phyloP scores from a whole-genome alignment of 1,140 invertebrate genomes.

The Lepidurus couesii region DNA sequence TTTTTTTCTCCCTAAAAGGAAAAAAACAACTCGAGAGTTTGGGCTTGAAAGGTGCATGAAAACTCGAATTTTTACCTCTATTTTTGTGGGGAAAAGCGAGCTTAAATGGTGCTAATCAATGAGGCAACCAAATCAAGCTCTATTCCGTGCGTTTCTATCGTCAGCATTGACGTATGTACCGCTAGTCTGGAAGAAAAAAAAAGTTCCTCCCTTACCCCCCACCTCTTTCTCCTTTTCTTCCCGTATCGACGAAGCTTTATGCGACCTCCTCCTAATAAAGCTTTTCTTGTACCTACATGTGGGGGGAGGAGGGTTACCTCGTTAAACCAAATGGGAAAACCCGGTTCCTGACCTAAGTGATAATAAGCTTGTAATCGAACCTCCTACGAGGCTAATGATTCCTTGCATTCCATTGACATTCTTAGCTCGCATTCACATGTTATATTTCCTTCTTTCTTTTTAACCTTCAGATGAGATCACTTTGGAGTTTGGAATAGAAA shows the following conservation, averaged over 20 bases:
- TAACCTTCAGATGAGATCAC: too few relatives aligned
- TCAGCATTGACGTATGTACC: slow-evolving; percentile 3
- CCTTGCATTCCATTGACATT: background rate
- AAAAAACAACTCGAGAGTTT: background rate
- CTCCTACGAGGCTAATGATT: background rate
- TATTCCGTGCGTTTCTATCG: background rate
- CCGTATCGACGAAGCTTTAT: background rate
- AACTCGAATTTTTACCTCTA: background rate
- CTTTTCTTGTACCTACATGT: background rate
- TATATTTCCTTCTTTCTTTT: too few relatives aligned
- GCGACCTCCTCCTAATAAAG: background rate
- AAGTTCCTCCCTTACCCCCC: background rate
- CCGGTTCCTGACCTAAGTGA: background rate
- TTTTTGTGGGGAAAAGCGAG: background rate
- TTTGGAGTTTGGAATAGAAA: too few relatives aligned
- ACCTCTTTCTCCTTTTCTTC: background rate
- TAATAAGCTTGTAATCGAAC: background rate
- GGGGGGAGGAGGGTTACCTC: background rate
- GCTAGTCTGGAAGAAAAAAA: background rate
- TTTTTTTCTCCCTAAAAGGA: background rate
- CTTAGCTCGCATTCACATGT: background rate
- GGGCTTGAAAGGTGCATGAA: background rate
- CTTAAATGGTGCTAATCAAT: slow-evolving; percentile 15
- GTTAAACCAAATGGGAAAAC: background rate
- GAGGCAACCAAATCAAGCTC: background rate